These are phyloP conservation scores for Probosciger aterrimus DNA, from an alignment of 2,113 vertebrate species.

Conservation along the genomic window DNA sequence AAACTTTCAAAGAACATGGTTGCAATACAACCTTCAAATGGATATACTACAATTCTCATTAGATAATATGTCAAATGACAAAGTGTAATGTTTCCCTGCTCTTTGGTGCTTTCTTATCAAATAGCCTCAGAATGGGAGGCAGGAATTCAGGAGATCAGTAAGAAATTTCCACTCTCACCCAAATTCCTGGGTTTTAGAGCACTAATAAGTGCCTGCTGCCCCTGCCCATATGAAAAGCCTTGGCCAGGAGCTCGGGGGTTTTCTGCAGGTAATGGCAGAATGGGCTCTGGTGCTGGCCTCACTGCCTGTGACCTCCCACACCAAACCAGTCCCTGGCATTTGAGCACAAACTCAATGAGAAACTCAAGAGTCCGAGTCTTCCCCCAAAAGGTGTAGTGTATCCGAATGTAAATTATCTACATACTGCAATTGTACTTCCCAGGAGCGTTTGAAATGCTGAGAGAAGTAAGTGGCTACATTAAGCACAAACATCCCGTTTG, in stretches of 20 bases:
- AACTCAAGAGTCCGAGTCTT: not conserved
- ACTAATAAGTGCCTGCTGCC: not conserved
- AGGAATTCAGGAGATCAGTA: not conserved
- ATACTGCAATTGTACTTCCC: no score
- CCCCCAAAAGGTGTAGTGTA: not conserved
- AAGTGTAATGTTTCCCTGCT: accelerated
- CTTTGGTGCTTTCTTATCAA: not conserved
- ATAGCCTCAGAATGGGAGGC: not conserved
- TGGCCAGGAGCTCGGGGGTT: accelerated
- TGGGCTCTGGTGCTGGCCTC: accelerated
- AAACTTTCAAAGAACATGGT: not conserved
- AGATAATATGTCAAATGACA: not conserved
- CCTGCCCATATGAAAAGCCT: not conserved
- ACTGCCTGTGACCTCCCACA: not conserved
- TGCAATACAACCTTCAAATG: not conserved
- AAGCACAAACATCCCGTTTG: not conserved
- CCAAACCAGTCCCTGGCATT: not conserved
- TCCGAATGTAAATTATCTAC: no score
- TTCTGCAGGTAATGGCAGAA: accelerated
- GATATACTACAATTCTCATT: accelerated
- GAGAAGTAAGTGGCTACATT: not conserved
- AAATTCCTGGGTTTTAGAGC: not conserved
- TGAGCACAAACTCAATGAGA: not conserved
- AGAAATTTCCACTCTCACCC: not conserved
- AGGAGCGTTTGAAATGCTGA: not conserved